Evolutionary conservation across 2,797 vertebrate genomes (phyloP), one percentile per base, ranked within the genome.

Genomic region (Silurus lanzhouensis): DNA sequence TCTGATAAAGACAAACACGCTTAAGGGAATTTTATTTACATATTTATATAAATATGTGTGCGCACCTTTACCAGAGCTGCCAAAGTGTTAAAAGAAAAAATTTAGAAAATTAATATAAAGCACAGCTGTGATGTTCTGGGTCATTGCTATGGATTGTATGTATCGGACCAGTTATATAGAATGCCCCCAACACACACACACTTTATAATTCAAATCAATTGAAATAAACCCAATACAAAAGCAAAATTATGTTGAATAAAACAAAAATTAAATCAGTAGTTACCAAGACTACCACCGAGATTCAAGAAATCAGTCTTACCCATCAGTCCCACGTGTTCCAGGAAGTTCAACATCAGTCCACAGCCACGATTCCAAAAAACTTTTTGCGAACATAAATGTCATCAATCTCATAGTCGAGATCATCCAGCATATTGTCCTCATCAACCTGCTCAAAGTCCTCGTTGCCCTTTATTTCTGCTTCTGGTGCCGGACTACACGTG

Each of bases 311-410:
- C 12, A 57, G 1, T 67, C 91, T 88, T 88, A 95, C 94, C 95
- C 92, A 0, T 92, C 70, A 15, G 66, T 1, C 9, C 89, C 89
- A 0, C 87, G 27, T 14, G 66, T 2, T 1, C 0, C 76, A 22
- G 95, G 94, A 84, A 96, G 89, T 17, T n/a, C 27, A 6, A 94
- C 9, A 1, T 93, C 91, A 9, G 57, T 92, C 95, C 95, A 96
- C 84, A 96, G 85, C 95, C 95, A 96, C 0, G 95, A 94, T 91
- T 95, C 94, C 0, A 64, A 92, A 92, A 88, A 96, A 96, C 86
- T 91, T 93, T 68, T 44, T 90, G 27, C 95, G 92, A 64, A 94
- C 85, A 38, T 92, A 93, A 68, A 96, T 88, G 0, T 87, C 85
- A 0, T 91, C 92, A 0, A 92, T 91, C 0, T 89, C 91, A 0